Conservation (phyloP, 2,888 invertebrate species). For the Melangyna quadrimaculata region DNA sequence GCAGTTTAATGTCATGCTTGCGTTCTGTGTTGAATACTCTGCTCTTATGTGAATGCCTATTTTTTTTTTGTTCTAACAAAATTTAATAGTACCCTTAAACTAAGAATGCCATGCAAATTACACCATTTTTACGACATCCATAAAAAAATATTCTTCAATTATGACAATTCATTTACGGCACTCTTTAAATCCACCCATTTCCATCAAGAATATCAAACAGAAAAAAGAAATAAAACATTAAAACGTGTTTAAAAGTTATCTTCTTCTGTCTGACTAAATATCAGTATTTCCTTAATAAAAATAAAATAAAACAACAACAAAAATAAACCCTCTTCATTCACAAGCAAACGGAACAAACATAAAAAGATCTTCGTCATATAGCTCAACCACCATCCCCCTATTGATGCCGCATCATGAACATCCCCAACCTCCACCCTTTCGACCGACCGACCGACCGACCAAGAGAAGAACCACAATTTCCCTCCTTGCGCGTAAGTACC, state of each 20-base stretch:
- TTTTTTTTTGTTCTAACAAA: neutral
- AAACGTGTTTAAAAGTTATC: conserved; percentile 40
- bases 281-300: conserved; percentile 36
- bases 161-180: neutral
- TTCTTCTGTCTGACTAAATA: conserved; percentile 45
- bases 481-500: conserved; percentile 27
- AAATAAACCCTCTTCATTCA: conserved; percentile 34
- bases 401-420: neutral
- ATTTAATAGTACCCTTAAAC: neutral
- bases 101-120: neutral
- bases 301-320: neutral
- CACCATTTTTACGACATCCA: neutral
- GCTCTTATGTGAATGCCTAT: neutral
- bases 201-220: conserved; percentile 5
- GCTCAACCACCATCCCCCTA: neutral
- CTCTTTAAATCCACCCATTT: neutral
- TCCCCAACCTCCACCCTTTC: neutral
- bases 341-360: conserved; percentile 54
- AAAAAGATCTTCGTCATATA: conserved; percentile 42
- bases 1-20: neutral
- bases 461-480: conserved; percentile 26
- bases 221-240: neutral
- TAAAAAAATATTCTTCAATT: neutral
- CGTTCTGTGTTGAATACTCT: neutral
- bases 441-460: too few species aligned